Evolutionary conservation across 2,888 invertebrate genomes (phyloP).

Genomic region (Gasteruption jaculator): DNA sequence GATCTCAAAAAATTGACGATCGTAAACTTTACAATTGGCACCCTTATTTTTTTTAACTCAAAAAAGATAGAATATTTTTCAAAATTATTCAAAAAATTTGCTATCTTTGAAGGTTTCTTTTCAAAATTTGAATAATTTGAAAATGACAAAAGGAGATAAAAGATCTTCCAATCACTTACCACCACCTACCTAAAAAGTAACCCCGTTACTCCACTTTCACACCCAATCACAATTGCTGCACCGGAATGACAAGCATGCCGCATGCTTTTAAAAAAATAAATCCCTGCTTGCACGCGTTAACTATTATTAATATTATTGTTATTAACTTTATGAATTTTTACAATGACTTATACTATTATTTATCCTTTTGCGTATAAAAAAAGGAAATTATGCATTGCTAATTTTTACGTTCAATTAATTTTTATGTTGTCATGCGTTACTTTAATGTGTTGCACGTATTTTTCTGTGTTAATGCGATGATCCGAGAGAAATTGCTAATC

Average conservation of each 20-base stretch:
- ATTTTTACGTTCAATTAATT: too few relatives aligned
- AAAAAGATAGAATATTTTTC: too few relatives aligned
- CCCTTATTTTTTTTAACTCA: too few relatives aligned
- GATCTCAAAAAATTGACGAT: slow-evolving; percentile 5
- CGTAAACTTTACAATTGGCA: too few relatives aligned
- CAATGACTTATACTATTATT: slow-evolving; percentile 15
- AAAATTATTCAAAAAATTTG: too few relatives aligned
- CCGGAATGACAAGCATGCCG: slow-evolving; percentile 49
- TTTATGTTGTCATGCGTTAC: slow-evolving; percentile 33
- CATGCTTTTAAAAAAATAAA: too few relatives aligned
- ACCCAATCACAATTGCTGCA: slow-evolving; percentile 39
- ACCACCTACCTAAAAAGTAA: slow-evolving; percentile 36
- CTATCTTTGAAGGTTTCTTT: too few relatives aligned
- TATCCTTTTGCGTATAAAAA: too few relatives aligned
- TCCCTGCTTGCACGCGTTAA: slow-evolving; percentile 32
- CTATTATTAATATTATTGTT: slow-evolving; percentile 25
- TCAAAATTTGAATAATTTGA: too few relatives aligned
- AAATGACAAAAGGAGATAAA: slow-evolving; percentile 24
- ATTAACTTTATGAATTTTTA: slow-evolving; percentile 14
- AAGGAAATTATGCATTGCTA: too few relatives aligned
- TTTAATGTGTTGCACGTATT: slow-evolving; percentile 42
- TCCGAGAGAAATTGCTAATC: too few relatives aligned
- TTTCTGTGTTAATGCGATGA: too few relatives aligned
- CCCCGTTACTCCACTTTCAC: slow-evolving; percentile 40
- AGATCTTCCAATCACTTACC: slow-evolving; percentile 42